These are phyloP conservation scores for Orcinus orca DNA, from an alignment of 2,113 vertebrate genomes.

Conservation along the genomic window DNA sequence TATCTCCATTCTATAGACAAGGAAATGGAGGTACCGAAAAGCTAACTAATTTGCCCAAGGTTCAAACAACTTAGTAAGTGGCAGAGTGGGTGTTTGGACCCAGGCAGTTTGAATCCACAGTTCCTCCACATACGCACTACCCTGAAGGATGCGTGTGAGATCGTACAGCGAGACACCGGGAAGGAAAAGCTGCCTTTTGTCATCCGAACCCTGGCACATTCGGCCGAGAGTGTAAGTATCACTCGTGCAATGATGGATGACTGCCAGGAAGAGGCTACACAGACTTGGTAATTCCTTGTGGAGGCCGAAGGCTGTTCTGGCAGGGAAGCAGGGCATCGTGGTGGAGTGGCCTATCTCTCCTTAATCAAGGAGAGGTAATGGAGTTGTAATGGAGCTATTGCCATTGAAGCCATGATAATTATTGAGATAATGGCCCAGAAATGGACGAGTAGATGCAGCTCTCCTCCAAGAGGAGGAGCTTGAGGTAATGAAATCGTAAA, in stretches of 20 bases:
- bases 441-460: neutral
- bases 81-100: neutral
- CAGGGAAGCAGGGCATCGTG: neutral
- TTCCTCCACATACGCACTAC: neutral
- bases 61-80: neutral
- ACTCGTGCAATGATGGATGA: neutral
- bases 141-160: neutral
- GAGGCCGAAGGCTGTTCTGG: neutral
- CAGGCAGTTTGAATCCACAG: neutral
- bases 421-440: neutral
- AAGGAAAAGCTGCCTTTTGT: neutral
- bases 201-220: neutral
- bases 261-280: neutral
- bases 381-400: neutral
- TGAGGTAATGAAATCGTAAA: neutral
- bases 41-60: neutral
- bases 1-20: neutral
- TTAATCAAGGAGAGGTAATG: neutral
- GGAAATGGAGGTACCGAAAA: neutral
- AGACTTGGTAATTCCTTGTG: neutral
- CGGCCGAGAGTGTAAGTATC: neutral
- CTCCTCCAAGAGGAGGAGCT: neutral
- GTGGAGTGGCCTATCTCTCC: neutral
- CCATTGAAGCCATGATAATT: neutral
- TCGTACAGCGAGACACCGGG: neutral